These are phyloP conservation scores for Cactoblastis cactorum DNA, from an alignment of 2,888 invertebrate species.

Conservation along the genomic window DNA sequence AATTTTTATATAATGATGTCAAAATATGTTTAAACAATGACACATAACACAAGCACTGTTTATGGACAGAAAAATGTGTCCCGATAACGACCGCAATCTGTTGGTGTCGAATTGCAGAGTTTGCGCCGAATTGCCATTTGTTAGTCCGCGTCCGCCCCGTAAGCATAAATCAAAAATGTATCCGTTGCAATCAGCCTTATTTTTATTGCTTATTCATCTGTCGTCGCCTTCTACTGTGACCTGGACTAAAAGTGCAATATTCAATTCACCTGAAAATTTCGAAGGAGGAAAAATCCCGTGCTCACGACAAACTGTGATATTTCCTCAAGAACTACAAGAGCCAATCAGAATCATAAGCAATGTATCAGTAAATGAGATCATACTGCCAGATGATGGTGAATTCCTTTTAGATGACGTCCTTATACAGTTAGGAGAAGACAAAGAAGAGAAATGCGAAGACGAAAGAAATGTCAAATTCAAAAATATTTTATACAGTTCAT, in stretches of 20 bases:
- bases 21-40: background rate
- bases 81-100: constrained; percentile 12
- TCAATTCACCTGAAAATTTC: constrained; percentile 55
- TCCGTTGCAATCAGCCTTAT: background rate
- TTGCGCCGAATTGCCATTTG: constrained; percentile 10
- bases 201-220: constrained; percentile 25
- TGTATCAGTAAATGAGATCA: constrained; percentile 42
- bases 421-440: constrained; percentile 43
- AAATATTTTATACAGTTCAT: constrained; percentile 45
- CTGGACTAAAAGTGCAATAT: constrained; percentile 59
- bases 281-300: constrained; percentile 57
- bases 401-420: constrained; percentile 49
- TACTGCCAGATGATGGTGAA: constrained; percentile 63
- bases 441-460: constrained; percentile 41
- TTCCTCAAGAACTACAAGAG: constrained; percentile 47
- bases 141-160: background rate
- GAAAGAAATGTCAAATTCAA: constrained; percentile 46
- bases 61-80: background rate
- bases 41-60: background rate
- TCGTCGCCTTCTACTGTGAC: constrained; percentile 45
- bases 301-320: constrained; percentile 59
- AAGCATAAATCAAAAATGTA: constrained; percentile 7
- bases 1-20: too few relatives aligned
- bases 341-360: constrained; percentile 43
- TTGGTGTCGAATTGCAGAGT: constrained; percentile 23